These are phyloP conservation scores for Coptodon rendalli DNA, from an alignment of 2,113 vertebrate species.

Conservation along the genomic window DNA sequence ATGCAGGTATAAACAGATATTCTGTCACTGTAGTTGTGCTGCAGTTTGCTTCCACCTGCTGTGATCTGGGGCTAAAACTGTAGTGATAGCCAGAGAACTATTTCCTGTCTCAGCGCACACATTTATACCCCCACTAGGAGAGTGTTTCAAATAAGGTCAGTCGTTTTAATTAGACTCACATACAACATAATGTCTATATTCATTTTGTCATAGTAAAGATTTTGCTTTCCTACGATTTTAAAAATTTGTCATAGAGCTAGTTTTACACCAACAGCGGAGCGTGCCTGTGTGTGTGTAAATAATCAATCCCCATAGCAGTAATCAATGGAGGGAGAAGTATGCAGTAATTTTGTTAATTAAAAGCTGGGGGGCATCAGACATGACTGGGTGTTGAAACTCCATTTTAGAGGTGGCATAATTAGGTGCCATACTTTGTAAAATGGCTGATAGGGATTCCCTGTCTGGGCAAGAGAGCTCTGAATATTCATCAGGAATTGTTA, in stretches of 20 bases:
- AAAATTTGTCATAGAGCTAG: constrained; percentile 10
- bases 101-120: constrained; percentile 39
- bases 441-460: constrained; percentile 59
- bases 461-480: constrained; percentile 41
- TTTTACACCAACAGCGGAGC: constrained; percentile 33
- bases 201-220: neutral
- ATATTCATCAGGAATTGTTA: constrained; percentile 76
- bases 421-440: constrained; percentile 63
- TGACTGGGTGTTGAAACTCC: constrained; percentile 50
- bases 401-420: constrained; percentile 69
- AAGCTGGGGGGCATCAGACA: constrained; percentile 69
- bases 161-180: neutral
- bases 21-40: neutral
- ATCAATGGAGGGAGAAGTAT: constrained; percentile 67
- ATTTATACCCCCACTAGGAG: neutral
- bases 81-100: neutral
- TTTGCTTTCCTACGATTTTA: neutral
- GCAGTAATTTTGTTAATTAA: constrained; percentile 76
- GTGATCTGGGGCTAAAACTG: neutral
- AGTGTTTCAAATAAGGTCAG: constrained; percentile 10
- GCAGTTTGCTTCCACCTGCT: neutral
- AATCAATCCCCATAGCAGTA: constrained; percentile 66
- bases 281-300: constrained; percentile 22
- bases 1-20: constrained; percentile 3
- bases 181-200: neutral